phyloP scores from a whole-genome alignment of 2,797 vertebrate genomes.

The Falco concolor region DNA sequence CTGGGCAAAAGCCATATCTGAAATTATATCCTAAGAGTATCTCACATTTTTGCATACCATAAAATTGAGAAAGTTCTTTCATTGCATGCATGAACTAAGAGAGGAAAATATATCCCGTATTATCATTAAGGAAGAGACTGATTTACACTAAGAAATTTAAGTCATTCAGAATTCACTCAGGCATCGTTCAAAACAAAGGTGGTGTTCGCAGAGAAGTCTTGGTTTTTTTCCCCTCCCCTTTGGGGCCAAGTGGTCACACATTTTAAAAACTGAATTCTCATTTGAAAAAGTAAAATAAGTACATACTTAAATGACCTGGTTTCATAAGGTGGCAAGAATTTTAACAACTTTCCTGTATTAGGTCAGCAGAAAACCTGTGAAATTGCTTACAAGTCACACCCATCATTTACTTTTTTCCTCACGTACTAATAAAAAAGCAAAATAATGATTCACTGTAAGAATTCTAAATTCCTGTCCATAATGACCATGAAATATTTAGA shows the following conservation, averaged over 20 bases:
- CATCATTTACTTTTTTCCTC: background rate
- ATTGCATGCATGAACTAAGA: background rate
- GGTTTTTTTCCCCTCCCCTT: background rate
- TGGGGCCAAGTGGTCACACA: background rate
- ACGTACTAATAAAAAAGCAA: background rate
- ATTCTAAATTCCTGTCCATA: background rate
- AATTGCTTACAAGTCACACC: background rate
- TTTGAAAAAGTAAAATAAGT: background rate
- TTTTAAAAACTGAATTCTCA: background rate
- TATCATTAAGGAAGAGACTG: background rate
- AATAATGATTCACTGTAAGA: background rate
- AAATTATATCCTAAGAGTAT: background rate
- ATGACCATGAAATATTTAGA: background rate
- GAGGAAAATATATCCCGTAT: background rate
- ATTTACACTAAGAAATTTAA: background rate
- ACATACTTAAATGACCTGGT: background rate
- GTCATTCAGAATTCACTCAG: background rate
- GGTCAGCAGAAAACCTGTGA: slow-evolving; percentile 20
- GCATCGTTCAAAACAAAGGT: slow-evolving; percentile 4
- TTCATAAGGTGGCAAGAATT: slow-evolving; percentile 49
- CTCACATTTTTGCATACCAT: background rate
- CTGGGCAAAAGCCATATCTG: background rate
- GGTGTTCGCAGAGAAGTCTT: background rate
- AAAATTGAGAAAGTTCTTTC: background rate
- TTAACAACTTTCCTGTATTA: slow-evolving; percentile 13